Evolutionary conservation across 1,140 invertebrate species (phyloP), one percentile per base, ranked within the genome.

Genomic region (Cephus cinctus): DNA sequence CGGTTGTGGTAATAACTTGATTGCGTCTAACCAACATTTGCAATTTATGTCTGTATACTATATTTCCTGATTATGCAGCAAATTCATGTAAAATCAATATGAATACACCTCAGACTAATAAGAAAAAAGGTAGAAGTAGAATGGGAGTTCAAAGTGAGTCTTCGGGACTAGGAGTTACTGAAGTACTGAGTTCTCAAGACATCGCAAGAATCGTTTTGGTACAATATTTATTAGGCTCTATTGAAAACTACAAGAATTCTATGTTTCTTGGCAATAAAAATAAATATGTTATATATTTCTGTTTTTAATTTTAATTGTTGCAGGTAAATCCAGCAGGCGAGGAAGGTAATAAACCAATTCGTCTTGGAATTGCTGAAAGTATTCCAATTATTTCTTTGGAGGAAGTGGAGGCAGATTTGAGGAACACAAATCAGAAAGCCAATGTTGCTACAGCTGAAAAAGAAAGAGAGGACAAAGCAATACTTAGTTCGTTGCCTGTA

Each of bases 401-500:
- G 19, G 55, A 63, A 12, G 72, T 59, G 31, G 61, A 62, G 38
- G 49, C 49, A 2, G 65, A 66, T 23, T 67, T 75, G 1, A 67
- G 69, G 54, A 64, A 35, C 43, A 16, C 16, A 1, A 2, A 42
- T 20, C 41, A 59, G 6, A 73, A 73, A 41, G 61, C 53, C 43
- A 50, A 43, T 8, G 36, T 36, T 14, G 3, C 49, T 12, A 2
- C 47, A 2, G 4, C 40, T 1, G 74, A 76, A 4, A 72, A 63
- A 31, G 73, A 75, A 4, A 75, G 69, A 23, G 74, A 77, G 19
- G 72, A 75, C 9, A 76, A 73, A 42, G 61, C 67, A 9, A 53
- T 72, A 21, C 57, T 75, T 1, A 69, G 52, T 44, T 57, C 58
- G 19, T 63, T 96, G 54, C 94, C 94, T 12, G 88, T 92, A 69